These are phyloP conservation scores for Phallusia fumigata DNA, from an alignment of 23 tunicate genomes.

Conservation along the genomic window DNA sequence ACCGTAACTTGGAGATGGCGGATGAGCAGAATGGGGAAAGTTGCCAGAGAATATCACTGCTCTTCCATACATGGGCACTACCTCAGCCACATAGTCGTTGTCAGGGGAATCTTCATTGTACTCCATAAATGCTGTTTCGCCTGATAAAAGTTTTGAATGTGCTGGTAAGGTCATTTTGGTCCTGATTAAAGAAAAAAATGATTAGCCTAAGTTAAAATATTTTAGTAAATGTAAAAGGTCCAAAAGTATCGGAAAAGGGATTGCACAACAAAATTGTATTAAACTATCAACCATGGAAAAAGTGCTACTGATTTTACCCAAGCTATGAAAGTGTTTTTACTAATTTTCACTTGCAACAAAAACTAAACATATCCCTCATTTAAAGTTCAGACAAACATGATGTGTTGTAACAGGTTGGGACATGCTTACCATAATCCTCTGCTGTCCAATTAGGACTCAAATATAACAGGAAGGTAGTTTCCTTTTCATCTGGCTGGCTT, in stretches of 20 bases:
- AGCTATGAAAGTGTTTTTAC: too few relatives aligned
- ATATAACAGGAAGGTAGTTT: slow-evolving; percentile 84
- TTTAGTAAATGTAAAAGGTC: too few relatives aligned
- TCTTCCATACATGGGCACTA: slow-evolving; percentile 81
- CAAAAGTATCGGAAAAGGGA: too few relatives aligned
- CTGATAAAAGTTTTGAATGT: slow-evolving; percentile 11
- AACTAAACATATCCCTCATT: too few relatives aligned
- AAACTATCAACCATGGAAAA: too few relatives aligned
- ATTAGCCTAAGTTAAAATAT: too few relatives aligned
- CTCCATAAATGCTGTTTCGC: slow-evolving; percentile 94
- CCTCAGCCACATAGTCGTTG: slow-evolving; percentile 90
- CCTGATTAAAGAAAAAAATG: too few relatives aligned
- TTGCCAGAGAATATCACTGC: slow-evolving; percentile 80
- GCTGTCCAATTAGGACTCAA: slow-evolving; percentile 96
- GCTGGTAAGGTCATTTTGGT: too few relatives aligned
- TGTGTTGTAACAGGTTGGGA: neutral
- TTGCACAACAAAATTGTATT: neutral
- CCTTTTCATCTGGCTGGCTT: slow-evolving; percentile 39
- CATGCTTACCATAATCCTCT: slow-evolving; percentile 51
- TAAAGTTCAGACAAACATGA: too few relatives aligned
- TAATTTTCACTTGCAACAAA: too few relatives aligned
- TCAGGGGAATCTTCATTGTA: slow-evolving; percentile 54
- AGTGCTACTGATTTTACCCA: too few relatives aligned
- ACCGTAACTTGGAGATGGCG: slow-evolving; percentile 61
- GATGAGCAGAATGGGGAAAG: slow-evolving; percentile 89